Conservation (phyloP, 2,113 vertebrate species). For the Solea solea region DNA sequence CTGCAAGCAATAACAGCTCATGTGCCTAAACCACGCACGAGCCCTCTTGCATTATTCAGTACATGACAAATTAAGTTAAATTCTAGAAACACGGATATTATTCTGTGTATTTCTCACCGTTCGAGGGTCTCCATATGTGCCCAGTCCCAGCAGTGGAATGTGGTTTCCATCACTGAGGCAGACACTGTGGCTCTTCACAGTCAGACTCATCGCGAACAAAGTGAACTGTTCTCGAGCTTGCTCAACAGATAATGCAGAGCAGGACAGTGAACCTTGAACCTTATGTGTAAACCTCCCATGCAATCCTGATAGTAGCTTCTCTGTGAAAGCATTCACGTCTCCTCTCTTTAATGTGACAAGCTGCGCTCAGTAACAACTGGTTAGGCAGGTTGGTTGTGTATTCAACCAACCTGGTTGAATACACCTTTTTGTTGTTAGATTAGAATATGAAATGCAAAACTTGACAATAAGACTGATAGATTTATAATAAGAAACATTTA, state of each 20-base stretch:
- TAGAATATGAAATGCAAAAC: too few relatives aligned
- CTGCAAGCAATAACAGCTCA: not conserved
- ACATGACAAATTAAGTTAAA: not conserved
- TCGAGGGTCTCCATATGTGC: constrained; percentile 86
- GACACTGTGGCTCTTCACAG: constrained; percentile 80
- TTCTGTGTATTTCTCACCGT: constrained; percentile 76
- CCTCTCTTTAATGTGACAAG: too few relatives aligned
- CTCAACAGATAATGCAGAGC: not conserved
- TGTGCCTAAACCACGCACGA: not conserved
- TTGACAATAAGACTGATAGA: too few relatives aligned
- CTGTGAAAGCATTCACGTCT: not conserved
- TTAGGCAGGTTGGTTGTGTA: too few relatives aligned
- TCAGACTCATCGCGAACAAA: constrained; percentile 76
- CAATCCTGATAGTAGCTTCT: not conserved
- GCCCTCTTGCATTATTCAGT: too few relatives aligned
- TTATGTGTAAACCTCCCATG: not conserved
- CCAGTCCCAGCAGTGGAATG: constrained; percentile 89
- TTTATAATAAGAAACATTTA: too few relatives aligned
- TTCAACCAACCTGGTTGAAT: too few relatives aligned
- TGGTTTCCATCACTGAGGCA: constrained; percentile 86
- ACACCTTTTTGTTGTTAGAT: too few relatives aligned
- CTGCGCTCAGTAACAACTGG: too few relatives aligned
- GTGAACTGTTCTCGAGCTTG: not conserved
- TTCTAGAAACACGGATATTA: not conserved
- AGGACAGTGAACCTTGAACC: constrained; percentile 38